A percentile compares a stretch with the other conserved stretches of the same genome.
phyloP scores from a whole-genome alignment of 2,888 invertebrate genomes.

The Apeira syringaria region DNA sequence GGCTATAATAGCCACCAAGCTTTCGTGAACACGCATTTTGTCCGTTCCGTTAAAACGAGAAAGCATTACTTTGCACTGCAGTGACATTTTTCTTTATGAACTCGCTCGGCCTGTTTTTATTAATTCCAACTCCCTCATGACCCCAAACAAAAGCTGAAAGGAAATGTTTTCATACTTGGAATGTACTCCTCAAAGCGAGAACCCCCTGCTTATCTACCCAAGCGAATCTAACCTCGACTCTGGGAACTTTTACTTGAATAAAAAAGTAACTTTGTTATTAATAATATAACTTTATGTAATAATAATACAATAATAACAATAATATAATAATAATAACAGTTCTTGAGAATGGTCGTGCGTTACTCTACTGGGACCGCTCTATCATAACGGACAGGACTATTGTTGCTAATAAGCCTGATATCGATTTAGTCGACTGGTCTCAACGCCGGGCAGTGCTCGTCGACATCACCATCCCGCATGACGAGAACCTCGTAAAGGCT shows the following conservation, averaged over 20 bases:
- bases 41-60: slow-evolving; percentile 47
- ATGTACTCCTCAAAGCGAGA: slow-evolving; percentile 28
- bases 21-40: slow-evolving; percentile 34
- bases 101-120: slow-evolving; percentile 65
- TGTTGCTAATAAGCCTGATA: no score
- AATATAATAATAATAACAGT: no score
- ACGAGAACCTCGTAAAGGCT: no score
- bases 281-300: no score
- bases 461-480: no score
- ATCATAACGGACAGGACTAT: no score
- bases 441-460: no score
- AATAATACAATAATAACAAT: no score
- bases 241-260: slow-evolving; percentile 9
- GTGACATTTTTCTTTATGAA: slow-evolving; percentile 76
- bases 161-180: slow-evolving; percentile 50
- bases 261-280: slow-evolving; percentile 6
- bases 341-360: no score
- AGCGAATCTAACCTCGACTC: slow-evolving; percentile 21
- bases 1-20: slow-evolving; percentile 25
- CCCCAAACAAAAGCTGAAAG: slow-evolving; percentile 55
- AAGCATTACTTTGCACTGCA: slow-evolving; percentile 66
- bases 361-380: no score
- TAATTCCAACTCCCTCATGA: slow-evolving; percentile 57
- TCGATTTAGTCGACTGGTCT: no score
- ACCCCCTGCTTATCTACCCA: slow-evolving; percentile 27